Conservation (phyloP, 1,140 invertebrate species). For the Meloidogyne chitwoodi region DNA sequence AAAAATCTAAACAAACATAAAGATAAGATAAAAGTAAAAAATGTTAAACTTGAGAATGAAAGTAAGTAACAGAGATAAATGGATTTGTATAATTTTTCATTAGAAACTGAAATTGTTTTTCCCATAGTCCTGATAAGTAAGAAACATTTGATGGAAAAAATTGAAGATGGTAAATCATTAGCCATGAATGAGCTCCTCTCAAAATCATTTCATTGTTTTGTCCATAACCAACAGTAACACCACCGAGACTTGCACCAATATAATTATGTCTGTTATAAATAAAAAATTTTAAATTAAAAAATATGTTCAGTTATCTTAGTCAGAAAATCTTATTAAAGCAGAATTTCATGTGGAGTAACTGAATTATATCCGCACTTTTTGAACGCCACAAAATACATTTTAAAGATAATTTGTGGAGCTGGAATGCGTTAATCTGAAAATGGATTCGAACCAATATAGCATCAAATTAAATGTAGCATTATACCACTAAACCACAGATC, state of each 20-base stretch:
- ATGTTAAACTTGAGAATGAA: conserved; percentile 24
- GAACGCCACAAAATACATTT: not conserved
- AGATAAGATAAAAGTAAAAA: conserved; percentile 35
- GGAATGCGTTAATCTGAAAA: not conserved
- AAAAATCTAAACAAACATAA: conserved; percentile 40
- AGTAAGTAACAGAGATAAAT: conserved; percentile 51
- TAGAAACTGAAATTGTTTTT: conserved; percentile 32
- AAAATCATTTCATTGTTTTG: conserved; percentile 48
- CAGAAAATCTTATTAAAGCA: not conserved
- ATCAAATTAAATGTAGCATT: not conserved
- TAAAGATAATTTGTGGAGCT: not conserved
- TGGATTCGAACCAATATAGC: not conserved
- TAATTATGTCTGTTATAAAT: conserved; percentile 43
- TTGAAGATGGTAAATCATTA: conserved; percentile 58
- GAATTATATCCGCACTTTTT: not conserved
- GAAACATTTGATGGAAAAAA: conserved; percentile 49
- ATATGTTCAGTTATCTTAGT: not conserved
- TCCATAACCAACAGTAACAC: conserved; percentile 48
- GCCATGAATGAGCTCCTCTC: conserved; percentile 52
- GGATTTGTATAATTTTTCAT: conserved; percentile 26
- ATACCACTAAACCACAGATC: not conserved
- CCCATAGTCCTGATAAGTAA: conserved; percentile 53
- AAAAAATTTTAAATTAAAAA: not conserved
- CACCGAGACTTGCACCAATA: conserved; percentile 52
- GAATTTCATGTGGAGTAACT: not conserved